Percentiles rank a stretch among this genome's conserved stretches.
phyloP scores from a whole-genome alignment of 2,888 invertebrate species.

The Dryocosmus kuriphilus region DNA sequence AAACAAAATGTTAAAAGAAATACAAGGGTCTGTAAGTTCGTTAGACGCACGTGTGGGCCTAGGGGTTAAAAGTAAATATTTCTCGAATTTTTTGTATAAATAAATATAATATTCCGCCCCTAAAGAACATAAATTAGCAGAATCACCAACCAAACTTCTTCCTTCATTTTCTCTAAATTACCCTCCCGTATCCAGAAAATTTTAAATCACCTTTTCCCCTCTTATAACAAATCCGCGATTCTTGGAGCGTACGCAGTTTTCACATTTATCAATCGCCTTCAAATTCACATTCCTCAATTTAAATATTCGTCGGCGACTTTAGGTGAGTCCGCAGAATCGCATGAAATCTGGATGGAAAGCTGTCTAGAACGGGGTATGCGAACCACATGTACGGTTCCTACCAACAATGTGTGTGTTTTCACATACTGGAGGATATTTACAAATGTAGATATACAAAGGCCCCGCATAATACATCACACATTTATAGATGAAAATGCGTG shows the following conservation, averaged over 20 bases:
- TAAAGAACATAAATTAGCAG: not conserved
- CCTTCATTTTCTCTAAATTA: not conserved
- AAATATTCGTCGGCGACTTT: slow-evolving; percentile 10
- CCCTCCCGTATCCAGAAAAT: not conserved
- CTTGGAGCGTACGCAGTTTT: not conserved
- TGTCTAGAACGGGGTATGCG: not conserved
- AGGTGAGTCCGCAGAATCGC: not conserved
- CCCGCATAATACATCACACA: not conserved
- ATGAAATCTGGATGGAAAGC: slow-evolving; percentile 8
- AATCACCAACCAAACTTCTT: not conserved
- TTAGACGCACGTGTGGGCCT: too few relatives aligned
- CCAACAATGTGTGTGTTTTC: not conserved
- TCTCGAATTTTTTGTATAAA: too few relatives aligned
- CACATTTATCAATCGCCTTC: slow-evolving; percentile 11
- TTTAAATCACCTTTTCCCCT: not conserved
- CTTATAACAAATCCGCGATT: not conserved
- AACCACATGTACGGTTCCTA: slow-evolving; percentile 17
- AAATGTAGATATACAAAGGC: not conserved
- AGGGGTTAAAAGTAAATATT: too few relatives aligned
- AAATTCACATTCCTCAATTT: slow-evolving; percentile 16
- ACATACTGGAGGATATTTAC: not conserved
- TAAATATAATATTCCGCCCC: too few relatives aligned
- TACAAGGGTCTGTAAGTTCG: too few relatives aligned
- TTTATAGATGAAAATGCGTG: slow-evolving; percentile 60
- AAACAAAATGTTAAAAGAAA: too few relatives aligned